phyloP scores from a whole-genome alignment of 1,140 invertebrate species.

The Papilio machaon region DNA sequence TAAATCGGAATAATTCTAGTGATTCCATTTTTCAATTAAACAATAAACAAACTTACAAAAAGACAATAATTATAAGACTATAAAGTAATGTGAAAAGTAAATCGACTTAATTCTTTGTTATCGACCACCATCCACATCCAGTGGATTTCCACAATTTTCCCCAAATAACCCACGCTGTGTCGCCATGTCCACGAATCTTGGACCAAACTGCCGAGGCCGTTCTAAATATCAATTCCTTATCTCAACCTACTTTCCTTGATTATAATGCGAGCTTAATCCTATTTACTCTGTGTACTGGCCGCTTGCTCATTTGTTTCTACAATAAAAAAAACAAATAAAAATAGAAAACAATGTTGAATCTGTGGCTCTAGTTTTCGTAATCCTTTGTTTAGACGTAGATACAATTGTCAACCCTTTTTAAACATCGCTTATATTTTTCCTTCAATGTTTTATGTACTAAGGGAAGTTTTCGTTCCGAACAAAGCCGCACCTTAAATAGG shows the following conservation, averaged over 20 bases:
- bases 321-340: background rate
- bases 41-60: background rate
- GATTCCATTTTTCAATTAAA: background rate
- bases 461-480: constrained; percentile 5
- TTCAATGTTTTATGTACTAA: background rate
- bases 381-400: constrained; percentile 1
- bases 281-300: background rate
- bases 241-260: background rate
- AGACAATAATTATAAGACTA: background rate
- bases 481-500: constrained; percentile 31
- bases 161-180: no score
- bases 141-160: background rate
- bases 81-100: no score
- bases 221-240: no score
- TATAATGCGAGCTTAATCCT: background rate
- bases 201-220: no score
- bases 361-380: background rate
- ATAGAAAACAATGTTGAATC: background rate
- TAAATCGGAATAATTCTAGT: background rate
- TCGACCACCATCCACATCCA: background rate
- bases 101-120: background rate
- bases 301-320: background rate
- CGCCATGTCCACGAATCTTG: no score
- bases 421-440: background rate
- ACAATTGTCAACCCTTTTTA: background rate